These are phyloP conservation scores for Anguilla pacifica DNA, from an alignment of 2,797 vertebrate species.

Conservation along the genomic window DNA sequence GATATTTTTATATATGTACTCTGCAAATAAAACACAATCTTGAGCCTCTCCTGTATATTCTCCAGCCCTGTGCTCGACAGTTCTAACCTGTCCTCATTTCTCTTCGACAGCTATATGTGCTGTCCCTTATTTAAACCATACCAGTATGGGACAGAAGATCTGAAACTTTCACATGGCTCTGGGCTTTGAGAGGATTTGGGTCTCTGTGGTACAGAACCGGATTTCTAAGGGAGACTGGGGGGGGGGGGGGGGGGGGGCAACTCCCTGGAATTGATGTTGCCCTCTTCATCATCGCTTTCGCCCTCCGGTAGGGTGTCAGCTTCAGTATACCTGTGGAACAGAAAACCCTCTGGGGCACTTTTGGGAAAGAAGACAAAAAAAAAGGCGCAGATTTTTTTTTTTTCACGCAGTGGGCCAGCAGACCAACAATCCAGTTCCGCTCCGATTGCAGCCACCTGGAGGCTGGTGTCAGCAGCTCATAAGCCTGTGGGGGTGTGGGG, in stretches of 20 bases:
- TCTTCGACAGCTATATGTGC: background rate
- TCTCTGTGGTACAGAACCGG: background rate
- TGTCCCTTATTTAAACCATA: background rate
- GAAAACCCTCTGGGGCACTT: background rate
- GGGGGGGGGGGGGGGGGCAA: too few relatives aligned
- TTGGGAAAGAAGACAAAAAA: background rate
- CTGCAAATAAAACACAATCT: background rate
- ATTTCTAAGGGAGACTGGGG: background rate
- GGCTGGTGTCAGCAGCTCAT: background rate
- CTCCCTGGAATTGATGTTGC: background rate
- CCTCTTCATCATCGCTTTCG: background rate
- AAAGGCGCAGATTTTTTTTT: background rate
- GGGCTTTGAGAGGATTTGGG: background rate
- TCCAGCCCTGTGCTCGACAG: background rate
- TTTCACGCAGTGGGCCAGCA: background rate
- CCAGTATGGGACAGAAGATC: background rate
- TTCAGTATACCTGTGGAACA: background rate
- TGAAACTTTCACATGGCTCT: background rate
- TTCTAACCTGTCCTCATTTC: background rate
- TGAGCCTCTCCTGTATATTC: background rate
- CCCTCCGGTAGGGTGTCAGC: background rate
- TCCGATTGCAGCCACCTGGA: background rate
- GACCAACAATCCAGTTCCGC: background rate
- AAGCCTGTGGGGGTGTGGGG: background rate
- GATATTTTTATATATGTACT: background rate